phyloP scores from a whole-genome alignment of 2,113 vertebrate species.

The Macroglossus sobrinus region DNA sequence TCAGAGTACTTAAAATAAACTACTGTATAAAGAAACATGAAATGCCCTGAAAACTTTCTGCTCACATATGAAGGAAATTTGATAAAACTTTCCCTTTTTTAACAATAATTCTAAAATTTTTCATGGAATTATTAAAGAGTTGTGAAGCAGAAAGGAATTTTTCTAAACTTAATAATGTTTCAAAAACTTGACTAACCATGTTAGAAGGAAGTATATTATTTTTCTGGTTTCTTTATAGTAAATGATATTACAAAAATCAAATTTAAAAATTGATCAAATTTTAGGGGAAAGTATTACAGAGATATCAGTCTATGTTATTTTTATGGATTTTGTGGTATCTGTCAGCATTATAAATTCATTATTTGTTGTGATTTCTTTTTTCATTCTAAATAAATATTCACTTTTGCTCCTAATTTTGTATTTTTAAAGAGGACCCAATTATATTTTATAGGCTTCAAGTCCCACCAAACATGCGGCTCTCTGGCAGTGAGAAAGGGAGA shows the following conservation, averaged over 20 bases:
- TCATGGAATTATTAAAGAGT: neutral
- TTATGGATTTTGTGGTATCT: neutral
- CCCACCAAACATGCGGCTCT: neutral
- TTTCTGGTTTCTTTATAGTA: neutral
- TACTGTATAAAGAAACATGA: neutral
- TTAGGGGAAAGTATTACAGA: neutral
- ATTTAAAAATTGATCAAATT: neutral
- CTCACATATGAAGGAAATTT: neutral
- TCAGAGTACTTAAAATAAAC: conserved; percentile 7
- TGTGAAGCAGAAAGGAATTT: neutral
- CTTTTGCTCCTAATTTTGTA: neutral
- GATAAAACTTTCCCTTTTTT: neutral
- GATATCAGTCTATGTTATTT: neutral
- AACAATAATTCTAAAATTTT: neutral
- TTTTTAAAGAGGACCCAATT: neutral
- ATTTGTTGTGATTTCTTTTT: neutral
- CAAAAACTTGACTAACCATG: neutral
- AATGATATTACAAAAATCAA: neutral
- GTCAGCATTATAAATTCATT: neutral
- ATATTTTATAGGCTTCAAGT: neutral
- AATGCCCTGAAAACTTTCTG: neutral
- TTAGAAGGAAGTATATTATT: neutral
- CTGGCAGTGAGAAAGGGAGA: neutral
- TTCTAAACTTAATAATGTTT: neutral
- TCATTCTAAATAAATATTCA: neutral